Conservation (phyloP, 1,140 invertebrate genomes). For the Calliphora vicina region DNA sequence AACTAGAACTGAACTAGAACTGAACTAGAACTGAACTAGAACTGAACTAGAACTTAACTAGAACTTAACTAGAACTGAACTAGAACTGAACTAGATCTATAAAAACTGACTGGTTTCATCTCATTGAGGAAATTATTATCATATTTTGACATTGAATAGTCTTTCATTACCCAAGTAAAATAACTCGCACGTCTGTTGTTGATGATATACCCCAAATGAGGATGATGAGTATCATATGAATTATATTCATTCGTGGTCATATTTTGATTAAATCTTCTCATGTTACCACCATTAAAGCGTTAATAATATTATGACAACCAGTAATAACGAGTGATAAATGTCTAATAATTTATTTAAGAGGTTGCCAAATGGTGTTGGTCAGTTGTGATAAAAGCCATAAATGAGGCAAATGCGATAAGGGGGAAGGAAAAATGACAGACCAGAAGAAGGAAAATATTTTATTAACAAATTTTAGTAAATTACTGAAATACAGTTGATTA, state of each 20-base stretch:
- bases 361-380: too few relatives aligned
- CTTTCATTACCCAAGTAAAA: too few relatives aligned
- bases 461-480: not conserved
- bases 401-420: not conserved
- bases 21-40: too few relatives aligned
- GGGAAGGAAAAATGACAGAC: not conserved
- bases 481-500: not conserved
- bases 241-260: not conserved
- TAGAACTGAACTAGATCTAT: too few relatives aligned
- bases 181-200: not conserved
- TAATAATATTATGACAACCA: constrained; percentile 19
- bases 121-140: too few relatives aligned
- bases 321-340: not conserved
- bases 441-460: too few relatives aligned
- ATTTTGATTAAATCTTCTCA: not conserved
- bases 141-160: too few relatives aligned
- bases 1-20: too few relatives aligned
- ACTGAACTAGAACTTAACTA: too few relatives aligned
- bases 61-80: too few relatives aligned
- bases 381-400: not conserved
- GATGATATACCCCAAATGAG: not conserved
- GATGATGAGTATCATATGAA: not conserved
- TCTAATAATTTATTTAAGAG: not conserved
- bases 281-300: not conserved
- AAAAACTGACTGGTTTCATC: too few relatives aligned